Evolutionary conservation across 2,888 invertebrate species (phyloP), one percentile per base, ranked within the genome.

Genomic region (Tachina lurida): DNA sequence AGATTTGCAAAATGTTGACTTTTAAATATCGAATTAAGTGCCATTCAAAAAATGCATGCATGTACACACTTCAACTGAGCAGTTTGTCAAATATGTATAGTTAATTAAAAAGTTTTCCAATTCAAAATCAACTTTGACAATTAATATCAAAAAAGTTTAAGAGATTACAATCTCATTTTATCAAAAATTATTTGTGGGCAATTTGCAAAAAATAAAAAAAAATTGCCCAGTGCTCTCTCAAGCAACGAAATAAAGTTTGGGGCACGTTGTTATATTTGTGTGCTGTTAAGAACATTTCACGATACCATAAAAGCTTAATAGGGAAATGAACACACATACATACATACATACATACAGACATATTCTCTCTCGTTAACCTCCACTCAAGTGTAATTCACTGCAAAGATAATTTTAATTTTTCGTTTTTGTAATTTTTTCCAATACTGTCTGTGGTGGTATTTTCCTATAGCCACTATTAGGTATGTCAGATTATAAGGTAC

Each of bases 221-320:
- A 31, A 7, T 31, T 31, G 31, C 31, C 31, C 7, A 31, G 31
- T 15, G 22, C 15, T 47, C 22, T 60, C 39, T 60, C 39, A 10
- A 31, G 19, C n/a, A 56, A 8, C 47, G 17, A 63, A 67, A 77
- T 22, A 75, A 71, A 76, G 52, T 80, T 80, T 52, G 19, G 52
- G 19, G 43, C 82, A 85, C 82, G 78, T 78, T 56, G 68, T 63
- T 19, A 63, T 67, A 76, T 80, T 80, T 83, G 62, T 68, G 54
- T 54, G 52, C 77, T 63, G 62, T 15, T 60, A 63, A 86, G 82
- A 63, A 52, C 63, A 74, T 78, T 82, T 71, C 78, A 84, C 54
- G 73, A n/a, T 45, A 56, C 60, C 56, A 22, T 22, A 62, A 75
- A n/a, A 82, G 39, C 31, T 22, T 47, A 63, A 70, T 22, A 54